Conservation (phyloP, 1,140 invertebrate species). For the Popillia japonica region DNA sequence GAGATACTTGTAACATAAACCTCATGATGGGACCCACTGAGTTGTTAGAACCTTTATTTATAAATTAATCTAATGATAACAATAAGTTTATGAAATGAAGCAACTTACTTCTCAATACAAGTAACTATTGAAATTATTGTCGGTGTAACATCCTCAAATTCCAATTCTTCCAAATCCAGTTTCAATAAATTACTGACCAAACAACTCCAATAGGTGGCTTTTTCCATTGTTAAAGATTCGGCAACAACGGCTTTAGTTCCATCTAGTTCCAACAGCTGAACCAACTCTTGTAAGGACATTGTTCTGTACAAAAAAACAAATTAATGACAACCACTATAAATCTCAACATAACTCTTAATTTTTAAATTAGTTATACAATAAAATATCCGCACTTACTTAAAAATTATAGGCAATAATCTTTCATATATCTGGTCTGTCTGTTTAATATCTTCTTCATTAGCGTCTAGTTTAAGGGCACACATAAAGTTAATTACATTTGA, state of each 20-base stretch:
- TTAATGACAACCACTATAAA: no score
- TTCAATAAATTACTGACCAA: not conserved
- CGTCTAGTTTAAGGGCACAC: conserved; percentile 70
- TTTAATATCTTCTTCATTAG: conserved; percentile 60
- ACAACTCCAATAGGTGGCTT: not conserved
- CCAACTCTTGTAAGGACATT: not conserved
- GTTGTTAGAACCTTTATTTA: no score
- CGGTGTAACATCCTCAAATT: no score
- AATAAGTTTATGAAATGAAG: no score
- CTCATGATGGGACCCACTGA: no score
- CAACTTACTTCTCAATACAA: not conserved
- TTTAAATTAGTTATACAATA: no score
- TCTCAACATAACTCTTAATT: no score
- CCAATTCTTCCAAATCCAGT: no score
- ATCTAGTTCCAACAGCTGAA: not conserved
- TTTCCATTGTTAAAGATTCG: not conserved
- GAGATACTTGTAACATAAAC: no score
- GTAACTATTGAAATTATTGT: not conserved
- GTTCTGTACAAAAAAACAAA: no score
- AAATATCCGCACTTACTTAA: conserved; percentile 57
- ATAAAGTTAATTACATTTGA: conserved; percentile 70
- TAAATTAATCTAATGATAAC: no score
- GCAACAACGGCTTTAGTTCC: not conserved
- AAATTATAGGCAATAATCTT: conserved; percentile 62
- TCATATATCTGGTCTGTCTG: conserved; percentile 57